Evolutionary conservation across 2,113 vertebrate genomes (phyloP).

Genomic region (Cynoglossus semilaevis): DNA sequence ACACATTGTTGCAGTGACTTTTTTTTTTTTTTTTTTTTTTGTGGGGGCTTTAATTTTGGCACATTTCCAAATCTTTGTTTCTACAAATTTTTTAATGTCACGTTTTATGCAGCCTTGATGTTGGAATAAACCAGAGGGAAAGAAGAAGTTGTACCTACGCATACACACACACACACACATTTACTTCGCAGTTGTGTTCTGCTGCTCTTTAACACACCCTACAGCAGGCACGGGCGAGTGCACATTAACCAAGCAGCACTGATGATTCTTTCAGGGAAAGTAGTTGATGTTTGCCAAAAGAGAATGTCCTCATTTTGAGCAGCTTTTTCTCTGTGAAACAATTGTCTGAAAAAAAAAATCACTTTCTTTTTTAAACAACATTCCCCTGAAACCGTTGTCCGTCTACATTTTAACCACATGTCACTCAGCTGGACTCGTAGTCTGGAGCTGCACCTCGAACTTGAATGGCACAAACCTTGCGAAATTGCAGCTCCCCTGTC

Average conservation of each 20-base stretch:
- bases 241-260: conserved; percentile 1
- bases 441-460: not conserved
- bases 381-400: conserved; percentile 1
- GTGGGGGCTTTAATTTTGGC: no score
- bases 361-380: no score
- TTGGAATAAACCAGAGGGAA: not conserved
- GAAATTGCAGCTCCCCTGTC: conserved; percentile 33
- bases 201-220: not conserved
- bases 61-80: no score
- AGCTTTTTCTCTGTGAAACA: not conserved
- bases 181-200: not conserved
- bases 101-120: no score
- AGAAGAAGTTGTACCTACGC: not conserved
- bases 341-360: no score
- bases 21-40: no score
- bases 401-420: conserved; percentile 3
- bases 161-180: no score
- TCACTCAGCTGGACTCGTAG: not conserved
- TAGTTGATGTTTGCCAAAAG: not conserved
- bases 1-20: no score
- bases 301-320: not conserved
- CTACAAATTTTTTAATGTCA: no score
- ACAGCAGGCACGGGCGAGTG: not conserved
- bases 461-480: conserved; percentile 8
- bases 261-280: conserved; percentile 2